phyloP scores from a whole-genome alignment of 2,888 invertebrate genomes.

The Rhodophaea formosa region DNA sequence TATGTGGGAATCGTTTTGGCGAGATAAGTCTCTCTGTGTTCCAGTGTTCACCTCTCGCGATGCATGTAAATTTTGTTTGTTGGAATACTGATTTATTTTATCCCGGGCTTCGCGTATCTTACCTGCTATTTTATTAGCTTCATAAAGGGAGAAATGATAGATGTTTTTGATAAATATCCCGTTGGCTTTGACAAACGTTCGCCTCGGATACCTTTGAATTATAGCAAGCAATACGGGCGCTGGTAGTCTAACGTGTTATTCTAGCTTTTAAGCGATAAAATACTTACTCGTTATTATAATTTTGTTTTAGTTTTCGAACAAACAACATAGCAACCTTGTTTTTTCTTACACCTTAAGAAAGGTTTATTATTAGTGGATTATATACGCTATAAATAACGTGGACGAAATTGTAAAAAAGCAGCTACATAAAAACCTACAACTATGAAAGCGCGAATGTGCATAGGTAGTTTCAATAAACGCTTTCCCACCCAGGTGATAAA shows the following conservation, averaged over 20 bases:
- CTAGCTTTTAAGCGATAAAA: background rate
- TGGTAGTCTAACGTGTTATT: slow-evolving; percentile 3
- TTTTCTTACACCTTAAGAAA: too few relatives aligned
- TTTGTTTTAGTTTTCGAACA: too few relatives aligned
- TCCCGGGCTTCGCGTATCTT: slow-evolving; percentile 35
- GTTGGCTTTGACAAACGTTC: slow-evolving; percentile 20
- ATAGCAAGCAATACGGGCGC: slow-evolving; percentile 13
- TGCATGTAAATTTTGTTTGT: slow-evolving; percentile 67
- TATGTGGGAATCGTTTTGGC: slow-evolving; percentile 81
- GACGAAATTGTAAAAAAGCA: too few relatives aligned
- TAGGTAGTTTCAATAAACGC: too few relatives aligned
- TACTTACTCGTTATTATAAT: background rate
- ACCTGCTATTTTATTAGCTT: slow-evolving; percentile 28
- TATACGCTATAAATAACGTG: too few relatives aligned
- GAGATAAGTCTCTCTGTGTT: slow-evolving; percentile 74
- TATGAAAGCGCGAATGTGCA: too few relatives aligned
- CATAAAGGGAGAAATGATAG: slow-evolving; percentile 18
- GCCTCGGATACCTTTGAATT: slow-evolving; percentile 21
- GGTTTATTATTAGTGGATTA: too few relatives aligned
- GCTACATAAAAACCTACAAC: too few relatives aligned
- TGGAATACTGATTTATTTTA: slow-evolving; percentile 65
- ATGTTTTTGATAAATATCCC: slow-evolving; percentile 16
- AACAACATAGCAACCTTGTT: too few relatives aligned
- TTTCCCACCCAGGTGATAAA: too few relatives aligned
- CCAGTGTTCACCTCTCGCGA: slow-evolving; percentile 69